These are phyloP conservation scores for Paracentrotus lividus DNA, from an alignment of 53 echinoderm and acorn worm genomes.

Conservation along the genomic window DNA sequence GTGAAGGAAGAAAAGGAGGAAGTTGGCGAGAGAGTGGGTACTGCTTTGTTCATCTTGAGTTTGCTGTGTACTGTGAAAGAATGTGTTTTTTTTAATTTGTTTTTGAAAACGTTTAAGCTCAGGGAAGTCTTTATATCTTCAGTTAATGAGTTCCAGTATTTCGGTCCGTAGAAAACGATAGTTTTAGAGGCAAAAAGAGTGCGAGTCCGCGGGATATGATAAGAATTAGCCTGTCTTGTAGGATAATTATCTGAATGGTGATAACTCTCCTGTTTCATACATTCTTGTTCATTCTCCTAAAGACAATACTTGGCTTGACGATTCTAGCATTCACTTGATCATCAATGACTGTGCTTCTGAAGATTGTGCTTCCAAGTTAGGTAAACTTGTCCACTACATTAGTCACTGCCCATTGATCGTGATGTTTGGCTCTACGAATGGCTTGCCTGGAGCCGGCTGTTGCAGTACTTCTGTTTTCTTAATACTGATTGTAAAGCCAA, in stretches of 20 bases:
- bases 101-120: no score
- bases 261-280: constrained; percentile 65
- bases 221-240: no score
- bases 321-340: constrained; percentile 46
- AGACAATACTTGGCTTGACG: constrained; percentile 41
- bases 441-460: background rate
- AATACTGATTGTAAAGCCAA: constrained; percentile 62
- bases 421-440: constrained; percentile 8
- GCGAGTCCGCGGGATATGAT: no score
- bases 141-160: no score
- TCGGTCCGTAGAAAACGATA: no score
- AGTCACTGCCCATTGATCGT: background rate
- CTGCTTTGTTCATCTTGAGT: no score
- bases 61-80: no score
- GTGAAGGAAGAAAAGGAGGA: no score
- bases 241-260: background rate
- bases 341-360: constrained; percentile 32
- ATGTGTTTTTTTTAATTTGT: no score
- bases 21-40: no score
- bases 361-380: constrained; percentile 68
- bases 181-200: no score
- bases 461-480: constrained; percentile 15
- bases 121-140: no score
- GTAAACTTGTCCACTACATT: constrained; percentile 33
- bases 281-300: constrained; percentile 38